These are phyloP conservation scores for Stratiolaelaps scimitus DNA, from an alignment of 1,140 invertebrate species.

Conservation along the genomic window DNA sequence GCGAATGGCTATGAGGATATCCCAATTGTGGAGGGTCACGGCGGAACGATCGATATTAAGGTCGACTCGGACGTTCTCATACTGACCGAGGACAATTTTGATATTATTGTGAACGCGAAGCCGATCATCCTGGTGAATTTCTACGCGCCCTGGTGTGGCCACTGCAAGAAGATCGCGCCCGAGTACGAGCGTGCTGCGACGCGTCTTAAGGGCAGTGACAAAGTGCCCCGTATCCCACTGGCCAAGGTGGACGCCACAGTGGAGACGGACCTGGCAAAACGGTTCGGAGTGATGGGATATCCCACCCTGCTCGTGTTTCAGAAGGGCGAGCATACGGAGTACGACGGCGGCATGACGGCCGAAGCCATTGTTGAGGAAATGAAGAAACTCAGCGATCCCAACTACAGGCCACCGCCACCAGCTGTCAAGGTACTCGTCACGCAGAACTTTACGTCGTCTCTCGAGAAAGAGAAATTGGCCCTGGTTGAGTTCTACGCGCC, in stretches of 20 bases:
- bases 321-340: conserved; percentile 44
- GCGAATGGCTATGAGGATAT: conserved; percentile 26
- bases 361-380: conserved; percentile 42
- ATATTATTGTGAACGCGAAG: conserved; percentile 40
- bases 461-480: conserved; percentile 43
- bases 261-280: conserved; percentile 41
- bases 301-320: conserved; percentile 45
- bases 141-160: conserved; percentile 46
- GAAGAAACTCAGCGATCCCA: conserved; percentile 42
- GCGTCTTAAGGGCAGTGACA: conserved; percentile 38
- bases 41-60: conserved; percentile 35
- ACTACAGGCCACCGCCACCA: conserved; percentile 47
- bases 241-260: conserved; percentile 46
- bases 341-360: conserved; percentile 44
- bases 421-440: conserved; percentile 79
- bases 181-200: conserved; percentile 46
- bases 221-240: conserved; percentile 39
- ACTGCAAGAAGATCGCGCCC: conserved; percentile 43
- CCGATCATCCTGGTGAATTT: conserved; percentile 46
- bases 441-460: conserved; percentile 52
- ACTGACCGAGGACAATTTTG: conserved; percentile 44
- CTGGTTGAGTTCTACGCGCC: conserved; percentile 48
- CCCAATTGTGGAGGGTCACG: conserved; percentile 33
- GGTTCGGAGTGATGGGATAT: conserved; percentile 44
- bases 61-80: conserved; percentile 44